Base-by-base conservation (phyloP, 2,797 vertebrate species). In the Meriones psammophilus region DNA sequence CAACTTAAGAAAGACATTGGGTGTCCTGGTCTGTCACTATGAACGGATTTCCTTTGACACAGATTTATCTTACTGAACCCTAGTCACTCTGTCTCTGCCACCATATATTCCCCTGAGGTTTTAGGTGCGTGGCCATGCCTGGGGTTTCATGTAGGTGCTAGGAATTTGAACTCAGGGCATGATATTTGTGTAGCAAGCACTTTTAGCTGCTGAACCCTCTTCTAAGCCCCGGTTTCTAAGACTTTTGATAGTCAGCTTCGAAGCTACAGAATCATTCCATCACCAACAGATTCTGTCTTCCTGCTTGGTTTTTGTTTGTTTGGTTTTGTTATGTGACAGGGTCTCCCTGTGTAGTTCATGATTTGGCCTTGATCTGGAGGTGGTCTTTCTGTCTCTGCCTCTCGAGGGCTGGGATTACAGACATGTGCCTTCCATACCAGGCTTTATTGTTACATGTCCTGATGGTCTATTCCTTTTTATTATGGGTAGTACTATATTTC, bases 401-500 rank as follows among this genome's bases (percentile, higher is more conserved):
- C 18, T 18, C 33, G 24, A 80, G 13, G 30, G 4, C 13, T 58
- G 22, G 54, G 78, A 60, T 60, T 50, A 36, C 12, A 36, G 20
- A 5, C 78, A 80, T 46, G 78, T 80, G 78, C 4, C 50, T 74
- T 56, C 33, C 15, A 12, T n/a, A 22, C 2, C 33, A 22, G 54
- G 18, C 30, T 58, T 0, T 77, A 36, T 80, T 73, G 5, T 88
- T 89, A 26, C 7, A 30, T 42, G 26, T 42, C 42, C 42, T 42
- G 26, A 64, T 83, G 26, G 13, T 12, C n/a, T 83, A 66, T 91
- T 79, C 17, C 5, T 94, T 90, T 86, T 92, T 87, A 83, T 95
- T 95, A 81, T 79, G 73, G 22, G 36, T 91, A 56, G 4, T 78
- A 54, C 46, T 54, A 7, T 73, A 83, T 81, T 83, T 30, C 14